phyloP scores from a whole-genome alignment of 2,113 vertebrate species.

The Mesoclemmys tuberculata region DNA sequence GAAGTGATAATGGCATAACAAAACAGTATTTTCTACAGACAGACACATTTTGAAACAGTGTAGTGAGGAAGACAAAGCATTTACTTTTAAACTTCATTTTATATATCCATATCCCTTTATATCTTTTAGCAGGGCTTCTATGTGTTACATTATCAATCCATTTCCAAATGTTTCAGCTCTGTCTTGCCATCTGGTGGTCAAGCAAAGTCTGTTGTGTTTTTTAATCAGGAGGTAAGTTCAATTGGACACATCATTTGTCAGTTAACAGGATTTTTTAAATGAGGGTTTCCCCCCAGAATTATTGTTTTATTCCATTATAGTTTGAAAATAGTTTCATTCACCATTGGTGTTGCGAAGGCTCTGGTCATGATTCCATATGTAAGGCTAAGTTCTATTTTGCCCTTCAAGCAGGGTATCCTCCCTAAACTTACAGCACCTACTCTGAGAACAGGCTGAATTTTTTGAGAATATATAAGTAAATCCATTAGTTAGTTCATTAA shows the following conservation, averaged over 20 bases:
- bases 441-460: background rate
- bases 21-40: background rate
- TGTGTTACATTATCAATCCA: accelerated
- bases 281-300: background rate
- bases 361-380: background rate
- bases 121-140: background rate
- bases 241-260: background rate
- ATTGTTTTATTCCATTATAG: background rate
- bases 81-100: constrained; percentile 28
- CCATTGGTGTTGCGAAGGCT: background rate
- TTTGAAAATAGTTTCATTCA: background rate
- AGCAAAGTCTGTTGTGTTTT: background rate
- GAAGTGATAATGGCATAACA: background rate
- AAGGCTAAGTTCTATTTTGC: background rate
- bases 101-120: background rate
- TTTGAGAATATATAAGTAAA: background rate
- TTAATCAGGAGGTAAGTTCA: background rate
- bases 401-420: background rate
- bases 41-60: background rate
- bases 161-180: constrained; percentile 15
- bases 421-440: background rate
- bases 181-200: constrained; percentile 69
- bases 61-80: constrained; percentile 15
- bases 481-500: background rate
- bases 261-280: background rate